Base-by-base conservation (phyloP, 2,113 vertebrate genomes). In the Mus spicilegus region DNA sequence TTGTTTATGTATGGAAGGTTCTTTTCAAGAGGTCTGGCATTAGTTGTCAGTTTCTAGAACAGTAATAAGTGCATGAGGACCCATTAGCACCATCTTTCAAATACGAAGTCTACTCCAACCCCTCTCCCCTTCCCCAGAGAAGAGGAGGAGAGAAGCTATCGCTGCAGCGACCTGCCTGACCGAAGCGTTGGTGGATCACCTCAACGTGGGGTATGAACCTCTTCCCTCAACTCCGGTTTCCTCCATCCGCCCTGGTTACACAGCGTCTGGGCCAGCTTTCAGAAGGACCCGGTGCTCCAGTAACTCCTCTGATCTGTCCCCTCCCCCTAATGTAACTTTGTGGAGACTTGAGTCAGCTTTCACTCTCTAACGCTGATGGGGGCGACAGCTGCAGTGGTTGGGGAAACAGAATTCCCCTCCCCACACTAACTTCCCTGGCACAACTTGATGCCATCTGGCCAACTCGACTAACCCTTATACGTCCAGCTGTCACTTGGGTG, bases 111-210 rank as follows among this genome's bases (percentile, higher is more conserved):
- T 33, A 49, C 36, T 75, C 82, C 75, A 76, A 49, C 72, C n/a
- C 36, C 63, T 94, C 49, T 84, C 30, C 33, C 51, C 14, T 63
- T 84, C 39, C 77, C 42, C 98, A 99, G 99, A 99, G 96, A 99
- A 99, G 96, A 98, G 99, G 58, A 98, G 99, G 85, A 98, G 99
- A 96, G 99, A 99, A 49, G 99, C 99, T 1, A 99, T 99, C 73
- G 93, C 99, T 46, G 99, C 99, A 19, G 99, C 99, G 33, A 99
- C 99, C 36, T 98, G 98, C 97, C 98, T 99, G 91, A 99, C 99
- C 0, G 99, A 99, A 98, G 99, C 99, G 5, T 95, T 99, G 97
- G 99, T 99, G 54, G 99, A 99, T 93, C 99, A 99, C 95, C 99
- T 99, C 51, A 99, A 99, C 72, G 99, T 99, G 54, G 99, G 99